These are phyloP conservation scores for Puntigrus tetrazona DNA, from an alignment of 2,113 vertebrate species.

Conservation along the genomic window DNA sequence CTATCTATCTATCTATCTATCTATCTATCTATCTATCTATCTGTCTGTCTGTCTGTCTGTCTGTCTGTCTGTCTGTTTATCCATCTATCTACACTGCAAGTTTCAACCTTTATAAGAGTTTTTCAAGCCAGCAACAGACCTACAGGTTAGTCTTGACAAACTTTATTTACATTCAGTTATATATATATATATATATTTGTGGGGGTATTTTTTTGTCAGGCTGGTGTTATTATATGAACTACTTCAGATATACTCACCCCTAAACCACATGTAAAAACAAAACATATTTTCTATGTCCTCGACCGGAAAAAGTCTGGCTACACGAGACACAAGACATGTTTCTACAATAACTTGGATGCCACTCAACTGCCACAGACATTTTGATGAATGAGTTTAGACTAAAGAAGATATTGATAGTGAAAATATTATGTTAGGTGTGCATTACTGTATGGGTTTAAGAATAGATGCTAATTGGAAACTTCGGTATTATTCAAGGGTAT, in stretches of 20 bases:
- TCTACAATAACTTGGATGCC: slow-evolving; percentile 20
- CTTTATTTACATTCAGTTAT: no score
- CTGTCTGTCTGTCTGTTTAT: not conserved
- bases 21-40: not conserved
- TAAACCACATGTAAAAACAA: not conserved
- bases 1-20: not conserved
- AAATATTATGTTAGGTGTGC: not conserved
- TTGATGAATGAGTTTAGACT: slow-evolving; percentile 29
- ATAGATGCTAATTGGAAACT: not conserved
- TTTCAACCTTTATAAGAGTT: no score
- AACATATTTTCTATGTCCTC: not conserved
- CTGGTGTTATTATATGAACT: not conserved
- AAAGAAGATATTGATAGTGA: not conserved
- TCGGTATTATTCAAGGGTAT: not conserved
- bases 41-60: no score
- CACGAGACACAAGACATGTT: slow-evolving; percentile 21
- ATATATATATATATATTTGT: no score
- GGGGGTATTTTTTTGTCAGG: no score
- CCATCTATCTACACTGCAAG: not conserved
- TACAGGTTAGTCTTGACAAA: no score
- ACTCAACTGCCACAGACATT: slow-evolving; percentile 25
- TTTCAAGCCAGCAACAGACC: no score
- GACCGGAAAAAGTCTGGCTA: not conserved
- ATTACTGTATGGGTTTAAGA: not conserved
- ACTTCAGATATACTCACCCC: no score